Evolutionary conservation across 2,113 vertebrate genomes (phyloP).

Genomic region (Tragelaphus buxtoni): DNA sequence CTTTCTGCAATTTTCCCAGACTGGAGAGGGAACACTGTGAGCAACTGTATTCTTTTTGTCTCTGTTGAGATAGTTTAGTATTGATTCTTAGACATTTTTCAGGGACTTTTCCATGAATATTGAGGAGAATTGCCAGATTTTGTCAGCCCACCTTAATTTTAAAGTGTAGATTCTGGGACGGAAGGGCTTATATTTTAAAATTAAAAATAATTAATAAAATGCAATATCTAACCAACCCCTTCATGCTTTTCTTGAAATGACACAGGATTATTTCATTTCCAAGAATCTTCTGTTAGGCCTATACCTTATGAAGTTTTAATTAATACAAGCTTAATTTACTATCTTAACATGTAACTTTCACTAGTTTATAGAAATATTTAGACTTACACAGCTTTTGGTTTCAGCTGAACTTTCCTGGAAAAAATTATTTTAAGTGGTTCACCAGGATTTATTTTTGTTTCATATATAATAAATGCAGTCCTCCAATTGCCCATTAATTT

Average conservation of each 20-base stretch:
- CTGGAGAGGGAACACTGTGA: background rate
- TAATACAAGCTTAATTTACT: background rate
- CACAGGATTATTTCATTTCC: background rate
- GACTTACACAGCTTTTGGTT: background rate
- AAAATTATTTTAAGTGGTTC: background rate
- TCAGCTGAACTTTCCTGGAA: background rate
- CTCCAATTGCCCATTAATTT: background rate
- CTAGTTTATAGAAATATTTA: background rate
- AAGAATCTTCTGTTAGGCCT: background rate
- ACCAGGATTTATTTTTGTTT: background rate
- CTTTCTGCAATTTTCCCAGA: background rate
- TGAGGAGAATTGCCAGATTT: background rate
- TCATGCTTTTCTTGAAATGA: background rate
- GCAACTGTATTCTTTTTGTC: background rate
- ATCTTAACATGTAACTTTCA: background rate
- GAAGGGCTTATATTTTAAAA: background rate
- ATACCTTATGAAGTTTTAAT: background rate
- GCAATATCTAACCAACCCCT: background rate
- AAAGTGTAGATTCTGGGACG: background rate
- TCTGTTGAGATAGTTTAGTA: background rate
- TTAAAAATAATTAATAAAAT: background rate
- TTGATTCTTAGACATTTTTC: background rate
- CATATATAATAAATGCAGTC: background rate
- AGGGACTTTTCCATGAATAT: background rate
- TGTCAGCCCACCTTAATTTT: background rate